phyloP scores from a whole-genome alignment of 1,140 invertebrate species.

The Drosophila lowei region DNA sequence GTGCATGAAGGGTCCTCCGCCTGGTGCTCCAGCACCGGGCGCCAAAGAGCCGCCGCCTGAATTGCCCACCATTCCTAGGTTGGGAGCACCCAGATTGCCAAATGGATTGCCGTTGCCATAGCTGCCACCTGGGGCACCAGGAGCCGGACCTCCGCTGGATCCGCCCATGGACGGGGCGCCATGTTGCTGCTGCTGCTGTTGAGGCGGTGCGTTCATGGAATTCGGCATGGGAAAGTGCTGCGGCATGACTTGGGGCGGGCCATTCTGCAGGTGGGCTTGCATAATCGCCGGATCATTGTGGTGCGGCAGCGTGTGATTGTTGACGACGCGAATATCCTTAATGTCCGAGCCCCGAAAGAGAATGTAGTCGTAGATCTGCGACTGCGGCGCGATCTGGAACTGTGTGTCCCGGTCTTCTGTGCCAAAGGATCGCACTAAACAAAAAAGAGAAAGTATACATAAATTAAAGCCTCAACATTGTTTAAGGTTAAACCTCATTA shows the following conservation, averaged over 20 bases:
- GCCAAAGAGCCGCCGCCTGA: constrained; percentile 83
- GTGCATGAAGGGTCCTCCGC: constrained; percentile 84
- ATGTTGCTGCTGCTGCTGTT: constrained; percentile 63
- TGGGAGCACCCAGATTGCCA: constrained; percentile 70
- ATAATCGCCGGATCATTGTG: constrained; percentile 98
- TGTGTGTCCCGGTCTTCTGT: constrained; percentile 98
- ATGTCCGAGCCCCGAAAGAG: constrained; percentile 99
- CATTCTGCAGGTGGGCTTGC: constrained; percentile 90
- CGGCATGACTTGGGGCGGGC: constrained; percentile 82
- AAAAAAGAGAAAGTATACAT: background rate
- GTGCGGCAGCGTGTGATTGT: constrained; percentile 88
- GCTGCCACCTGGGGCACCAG: constrained; percentile 44
- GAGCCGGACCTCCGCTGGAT: constrained; percentile 36
- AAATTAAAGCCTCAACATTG: constrained; percentile 2
- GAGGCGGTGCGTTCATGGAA: constrained; percentile 64
- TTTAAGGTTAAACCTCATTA: constrained; percentile 44
- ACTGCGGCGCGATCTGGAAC: constrained; percentile 96
- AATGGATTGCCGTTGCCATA: constrained; percentile 77
- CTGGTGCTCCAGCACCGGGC: constrained; percentile 85
- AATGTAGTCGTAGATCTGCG: constrained; percentile 99
- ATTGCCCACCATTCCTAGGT: constrained; percentile 54
- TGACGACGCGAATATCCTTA: constrained; percentile 98
- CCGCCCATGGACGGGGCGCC: constrained; percentile 50
- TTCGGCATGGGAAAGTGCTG: constrained; percentile 78
- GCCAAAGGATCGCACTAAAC: constrained; percentile 97